Evolutionary conservation across 2,113 vertebrate species (phyloP).

Genomic region (Pedetes capensis): DNA sequence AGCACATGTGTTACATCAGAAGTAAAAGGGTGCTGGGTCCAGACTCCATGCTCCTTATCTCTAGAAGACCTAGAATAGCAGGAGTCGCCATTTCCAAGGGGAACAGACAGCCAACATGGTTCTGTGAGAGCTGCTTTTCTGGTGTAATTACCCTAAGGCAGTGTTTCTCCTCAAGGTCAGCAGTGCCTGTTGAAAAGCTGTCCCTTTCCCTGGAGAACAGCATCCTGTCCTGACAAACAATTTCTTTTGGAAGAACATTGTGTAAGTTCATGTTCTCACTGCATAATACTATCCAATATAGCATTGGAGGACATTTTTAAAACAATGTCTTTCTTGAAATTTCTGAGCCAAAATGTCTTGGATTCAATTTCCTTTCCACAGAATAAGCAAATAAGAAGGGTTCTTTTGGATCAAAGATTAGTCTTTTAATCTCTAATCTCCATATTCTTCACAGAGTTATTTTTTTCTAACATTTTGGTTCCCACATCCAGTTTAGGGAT

Average conservation of each 20-base stretch:
- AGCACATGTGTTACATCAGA: background rate
- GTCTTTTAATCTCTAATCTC: background rate
- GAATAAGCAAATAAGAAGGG: background rate
- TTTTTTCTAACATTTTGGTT: background rate
- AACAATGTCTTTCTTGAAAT: constrained; percentile 44
- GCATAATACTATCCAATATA: background rate
- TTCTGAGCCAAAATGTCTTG: constrained; percentile 26
- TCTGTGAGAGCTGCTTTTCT: background rate
- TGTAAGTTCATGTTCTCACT: constrained; percentile 59
- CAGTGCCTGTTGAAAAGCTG: background rate
- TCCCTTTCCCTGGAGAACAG: constrained; percentile 50
- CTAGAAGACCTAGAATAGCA: background rate
- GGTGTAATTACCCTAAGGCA: constrained; percentile 6
- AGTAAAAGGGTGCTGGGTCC: background rate
- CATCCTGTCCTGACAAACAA: constrained; percentile 40
- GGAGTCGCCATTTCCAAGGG: background rate
- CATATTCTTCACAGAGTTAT: background rate
- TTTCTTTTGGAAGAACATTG: constrained; percentile 64
- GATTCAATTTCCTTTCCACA: background rate
- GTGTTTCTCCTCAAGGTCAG: constrained; percentile 52
- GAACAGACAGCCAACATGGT: background rate
- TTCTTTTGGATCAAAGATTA: background rate
- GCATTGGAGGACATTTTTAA: constrained; percentile 23
- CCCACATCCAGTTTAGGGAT: background rate
- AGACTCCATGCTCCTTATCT: background rate